Conservation (phyloP, 2,113 vertebrate genomes). For the Seriola quinqueradiata region DNA sequence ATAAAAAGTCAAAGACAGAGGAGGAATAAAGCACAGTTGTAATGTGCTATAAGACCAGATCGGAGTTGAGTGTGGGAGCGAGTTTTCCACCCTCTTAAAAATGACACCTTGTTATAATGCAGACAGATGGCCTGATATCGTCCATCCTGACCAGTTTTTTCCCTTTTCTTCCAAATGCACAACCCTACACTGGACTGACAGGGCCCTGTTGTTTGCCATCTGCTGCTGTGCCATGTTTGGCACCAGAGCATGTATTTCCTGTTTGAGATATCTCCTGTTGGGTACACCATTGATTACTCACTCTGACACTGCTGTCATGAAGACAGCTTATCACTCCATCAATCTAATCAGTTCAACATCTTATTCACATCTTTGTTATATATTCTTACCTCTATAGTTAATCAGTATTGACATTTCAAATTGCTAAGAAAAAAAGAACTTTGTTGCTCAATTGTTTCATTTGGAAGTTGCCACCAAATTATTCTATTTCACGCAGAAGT, state of each 20-base stretch:
- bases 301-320: conserved; percentile 19
- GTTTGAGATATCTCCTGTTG: conserved; percentile 52
- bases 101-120: conserved; percentile 60
- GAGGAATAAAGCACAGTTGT: conserved; percentile 49
- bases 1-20: conserved; percentile 56
- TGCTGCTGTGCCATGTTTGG: conserved; percentile 73
- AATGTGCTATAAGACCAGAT: conserved; percentile 43
- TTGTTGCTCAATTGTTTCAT: not conserved
- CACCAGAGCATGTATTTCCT: conserved; percentile 51
- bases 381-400: conserved; percentile 8
- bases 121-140: conserved; percentile 78
- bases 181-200: conserved; percentile 66
- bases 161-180: conserved; percentile 53
- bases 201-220: conserved; percentile 76
- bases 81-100: conserved; percentile 65
- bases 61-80: conserved; percentile 50
- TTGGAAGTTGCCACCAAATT: not conserved
- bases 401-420: conserved; percentile 25
- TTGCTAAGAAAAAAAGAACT: conserved; percentile 16
- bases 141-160: conserved; percentile 50
- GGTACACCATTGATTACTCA: conserved; percentile 52
- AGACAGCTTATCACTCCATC: conserved; percentile 10
- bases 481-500: conserved; percentile 14
- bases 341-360: conserved; percentile 4
- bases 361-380: conserved; percentile 13